Conservation (phyloP, 2,888 invertebrate species). For the Osmoderma eremita region DNA sequence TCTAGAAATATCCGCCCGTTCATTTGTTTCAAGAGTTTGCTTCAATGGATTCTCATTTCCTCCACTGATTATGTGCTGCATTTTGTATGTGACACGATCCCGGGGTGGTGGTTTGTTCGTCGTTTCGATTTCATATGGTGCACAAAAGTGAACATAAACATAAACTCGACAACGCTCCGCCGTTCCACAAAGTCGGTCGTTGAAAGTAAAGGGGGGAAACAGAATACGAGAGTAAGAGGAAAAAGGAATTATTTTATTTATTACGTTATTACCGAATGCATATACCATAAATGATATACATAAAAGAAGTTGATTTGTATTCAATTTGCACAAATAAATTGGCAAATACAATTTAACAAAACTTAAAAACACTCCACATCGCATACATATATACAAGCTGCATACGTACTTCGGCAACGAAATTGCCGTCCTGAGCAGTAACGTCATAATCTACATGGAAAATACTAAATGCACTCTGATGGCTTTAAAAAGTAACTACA, state of each 20-base stretch:
- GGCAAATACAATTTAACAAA: too few species aligned
- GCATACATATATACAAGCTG: too few species aligned
- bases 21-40: conserved; percentile 56
- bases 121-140: conserved; percentile 37
- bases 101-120: conserved; percentile 35
- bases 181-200: background rate
- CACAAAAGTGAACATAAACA: conserved; percentile 38
- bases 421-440: too few species aligned
- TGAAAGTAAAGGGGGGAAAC: conserved; percentile 12
- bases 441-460: too few species aligned
- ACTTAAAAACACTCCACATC: too few species aligned
- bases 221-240: conserved; percentile 12
- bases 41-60: conserved; percentile 62
- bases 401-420: too few species aligned
- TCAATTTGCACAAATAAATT: too few species aligned
- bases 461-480: too few species aligned
- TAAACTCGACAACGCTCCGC: conserved; percentile 23
- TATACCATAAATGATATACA: too few species aligned
- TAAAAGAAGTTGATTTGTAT: too few species aligned
- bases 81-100: conserved; percentile 51
- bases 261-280: background rate
- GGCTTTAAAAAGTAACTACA: too few species aligned
- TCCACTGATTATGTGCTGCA: conserved; percentile 57
- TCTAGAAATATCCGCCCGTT: conserved; percentile 38
- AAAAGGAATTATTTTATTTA: conserved; percentile 13